Evolutionary conservation across 2,888 invertebrate species (phyloP), one percentile per base, ranked within the genome.

Genomic region (Resseliella maxima): DNA sequence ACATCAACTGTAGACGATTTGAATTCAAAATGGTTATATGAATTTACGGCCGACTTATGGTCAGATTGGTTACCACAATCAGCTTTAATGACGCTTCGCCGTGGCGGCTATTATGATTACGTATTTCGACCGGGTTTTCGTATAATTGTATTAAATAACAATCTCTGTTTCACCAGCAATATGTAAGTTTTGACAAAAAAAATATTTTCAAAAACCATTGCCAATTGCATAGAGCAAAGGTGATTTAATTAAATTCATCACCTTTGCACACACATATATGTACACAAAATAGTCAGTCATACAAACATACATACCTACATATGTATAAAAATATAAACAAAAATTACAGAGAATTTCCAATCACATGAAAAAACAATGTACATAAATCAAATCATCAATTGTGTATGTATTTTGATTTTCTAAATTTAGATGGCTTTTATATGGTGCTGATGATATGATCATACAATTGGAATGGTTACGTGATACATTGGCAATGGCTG

Each of bases 101-200:
- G 92, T 85, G 95, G 95, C 38, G 98, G 97, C 12, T 98, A 94
- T 88, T 98, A 96, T 90, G 94, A 96, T 0, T 91, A 93, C 24
- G 90, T 93, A 0, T 92, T 95, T 0, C 92, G 91, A 86, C 92
- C 93, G 1, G 96, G 96, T 0, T 92, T 97, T 87, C 92, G 96
- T 88, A 92, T 96, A 6, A 93, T 98, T 87, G 95, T 94, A 0
- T 89, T 97, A 0, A 97, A 98, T 89, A 96, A 94, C 89, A 97
- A 96, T 89, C 94, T 95, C 87, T 96, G 96, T 88, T 90, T 90
- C 72, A 88, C 89, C 31, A 89, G 85, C 46, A 91, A 91, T 85
- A 90, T 89, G 89, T 97, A 96, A 38, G 83, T 50, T 64, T 35
- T 72, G 24, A 59, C 15, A 50, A 18, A 41, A 41, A 41, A 12